These are phyloP conservation scores for Sinonovacula constricta DNA, from an alignment of 1,140 invertebrate species.

Conservation along the genomic window DNA sequence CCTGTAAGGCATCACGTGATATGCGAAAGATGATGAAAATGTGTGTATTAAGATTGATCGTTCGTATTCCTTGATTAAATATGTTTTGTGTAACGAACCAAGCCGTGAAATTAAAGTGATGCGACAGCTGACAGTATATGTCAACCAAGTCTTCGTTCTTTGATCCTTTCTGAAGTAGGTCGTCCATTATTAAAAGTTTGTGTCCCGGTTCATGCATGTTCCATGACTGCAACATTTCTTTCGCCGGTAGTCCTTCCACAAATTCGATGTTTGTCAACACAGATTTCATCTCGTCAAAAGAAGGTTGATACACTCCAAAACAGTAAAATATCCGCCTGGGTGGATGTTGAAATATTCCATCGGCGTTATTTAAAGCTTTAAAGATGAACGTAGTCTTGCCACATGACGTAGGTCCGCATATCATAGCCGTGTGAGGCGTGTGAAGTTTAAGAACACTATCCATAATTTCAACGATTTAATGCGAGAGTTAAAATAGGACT, in stretches of 20 bases:
- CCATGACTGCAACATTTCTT: constrained; percentile 5
- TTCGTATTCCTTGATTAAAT: constrained; percentile 33
- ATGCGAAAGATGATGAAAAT: constrained; percentile 44
- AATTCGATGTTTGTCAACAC: neutral
- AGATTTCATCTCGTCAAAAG: neutral
- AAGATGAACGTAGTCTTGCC: too few relatives aligned
- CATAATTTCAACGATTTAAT: too few relatives aligned
- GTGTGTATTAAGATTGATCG: constrained; percentile 42
- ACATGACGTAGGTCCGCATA: too few relatives aligned
- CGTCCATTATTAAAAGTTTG: constrained; percentile 3
- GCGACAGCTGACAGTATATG: neutral
- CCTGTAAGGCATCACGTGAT: constrained; percentile 19
- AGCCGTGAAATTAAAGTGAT: constrained; percentile 20
- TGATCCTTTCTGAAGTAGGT: neutral
- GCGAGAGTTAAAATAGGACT: too few relatives aligned
- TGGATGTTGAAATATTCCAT: too few relatives aligned
- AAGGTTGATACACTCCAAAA: constrained; percentile 6
- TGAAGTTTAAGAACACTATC: too few relatives aligned
- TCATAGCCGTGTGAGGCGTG: too few relatives aligned
- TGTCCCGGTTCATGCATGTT: neutral
- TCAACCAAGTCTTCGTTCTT: neutral
- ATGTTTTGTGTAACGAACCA: constrained; percentile 17
- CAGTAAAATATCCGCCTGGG: too few relatives aligned
- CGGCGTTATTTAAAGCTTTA: too few relatives aligned
- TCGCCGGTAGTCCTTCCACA: neutral